Conservation (phyloP, 2,113 vertebrate genomes). For the Chloropsis cyanopogon region DNA sequence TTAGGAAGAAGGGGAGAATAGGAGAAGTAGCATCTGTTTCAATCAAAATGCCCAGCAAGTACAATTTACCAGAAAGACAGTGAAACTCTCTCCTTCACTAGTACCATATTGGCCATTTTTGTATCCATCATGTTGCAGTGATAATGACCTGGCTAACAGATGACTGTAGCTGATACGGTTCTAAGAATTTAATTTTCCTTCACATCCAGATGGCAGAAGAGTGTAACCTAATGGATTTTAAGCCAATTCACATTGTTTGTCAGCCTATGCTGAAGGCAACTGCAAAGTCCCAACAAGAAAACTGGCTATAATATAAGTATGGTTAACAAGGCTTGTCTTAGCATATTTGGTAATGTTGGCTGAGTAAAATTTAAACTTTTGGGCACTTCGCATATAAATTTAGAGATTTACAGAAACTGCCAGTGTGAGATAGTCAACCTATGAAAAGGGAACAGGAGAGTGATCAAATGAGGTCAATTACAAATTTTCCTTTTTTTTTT, state of each 20-base stretch:
- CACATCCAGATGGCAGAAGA: not conserved
- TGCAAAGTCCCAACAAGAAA: not conserved
- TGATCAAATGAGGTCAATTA: conserved; percentile 4
- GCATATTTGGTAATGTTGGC: not conserved
- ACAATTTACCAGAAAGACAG: not conserved
- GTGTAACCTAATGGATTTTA: not conserved
- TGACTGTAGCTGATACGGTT: not conserved
- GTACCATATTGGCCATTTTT: not conserved
- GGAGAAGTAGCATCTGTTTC: not conserved
- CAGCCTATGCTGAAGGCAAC: not conserved
- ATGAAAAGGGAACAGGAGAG: not conserved
- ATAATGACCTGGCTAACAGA: not conserved
- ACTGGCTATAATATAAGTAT: not conserved
- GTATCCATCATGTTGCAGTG: not conserved
- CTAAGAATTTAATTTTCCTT: not conserved
- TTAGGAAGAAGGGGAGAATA: not conserved
- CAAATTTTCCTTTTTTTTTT: not conserved
- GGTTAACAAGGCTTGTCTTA: not conserved
- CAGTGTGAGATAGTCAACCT: not conserved
- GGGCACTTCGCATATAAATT: not conserved
- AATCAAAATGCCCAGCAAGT: not conserved
- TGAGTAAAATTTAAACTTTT: not conserved
- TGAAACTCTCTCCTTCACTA: not conserved
- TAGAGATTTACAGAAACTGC: not conserved
- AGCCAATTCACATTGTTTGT: not conserved